Evolutionary conservation across 2,888 invertebrate genomes (phyloP).

Genomic region (Quadriops clusia): DNA sequence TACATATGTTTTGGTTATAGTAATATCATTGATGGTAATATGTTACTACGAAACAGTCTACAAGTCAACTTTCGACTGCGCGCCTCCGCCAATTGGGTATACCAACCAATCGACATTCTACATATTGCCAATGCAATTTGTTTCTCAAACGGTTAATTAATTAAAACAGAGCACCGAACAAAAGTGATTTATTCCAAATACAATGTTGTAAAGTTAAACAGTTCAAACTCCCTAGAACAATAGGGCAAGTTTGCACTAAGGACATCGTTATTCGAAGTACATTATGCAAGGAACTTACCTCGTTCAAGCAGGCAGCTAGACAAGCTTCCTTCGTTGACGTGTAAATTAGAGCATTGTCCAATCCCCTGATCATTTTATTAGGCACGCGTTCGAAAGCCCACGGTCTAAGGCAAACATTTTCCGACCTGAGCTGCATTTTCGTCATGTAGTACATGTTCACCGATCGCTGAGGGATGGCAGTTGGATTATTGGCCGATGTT

Average conservation of each 20-base stretch:
- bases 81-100: no score
- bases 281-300: conserved; percentile 42
- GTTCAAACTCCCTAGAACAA: no score
- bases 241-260: conserved; percentile 3
- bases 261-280: not conserved
- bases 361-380: conserved; percentile 79
- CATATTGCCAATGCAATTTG: not conserved
- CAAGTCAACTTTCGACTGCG: no score
- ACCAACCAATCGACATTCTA: conserved; percentile 3
- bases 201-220: no score
- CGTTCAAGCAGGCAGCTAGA: conserved; percentile 82
- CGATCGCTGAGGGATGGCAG: conserved; percentile 68
- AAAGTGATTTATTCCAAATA: no score
- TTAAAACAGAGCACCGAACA: no score
- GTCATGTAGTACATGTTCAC: conserved; percentile 94
- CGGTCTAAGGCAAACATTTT: conserved; percentile 81
- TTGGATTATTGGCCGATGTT: conserved; percentile 81
- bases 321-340: conserved; percentile 92
- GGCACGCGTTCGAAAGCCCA: conserved; percentile 92
- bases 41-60: no score
- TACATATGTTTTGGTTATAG: no score
- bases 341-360: conserved; percentile 86
- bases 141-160: no score
- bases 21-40: no score
- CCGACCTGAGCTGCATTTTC: conserved; percentile 79